A percentile compares a stretch with the other conserved stretches of the same genome.
phyloP scores from a whole-genome alignment of 2,113 vertebrate species.

The Callipepla californica region DNA sequence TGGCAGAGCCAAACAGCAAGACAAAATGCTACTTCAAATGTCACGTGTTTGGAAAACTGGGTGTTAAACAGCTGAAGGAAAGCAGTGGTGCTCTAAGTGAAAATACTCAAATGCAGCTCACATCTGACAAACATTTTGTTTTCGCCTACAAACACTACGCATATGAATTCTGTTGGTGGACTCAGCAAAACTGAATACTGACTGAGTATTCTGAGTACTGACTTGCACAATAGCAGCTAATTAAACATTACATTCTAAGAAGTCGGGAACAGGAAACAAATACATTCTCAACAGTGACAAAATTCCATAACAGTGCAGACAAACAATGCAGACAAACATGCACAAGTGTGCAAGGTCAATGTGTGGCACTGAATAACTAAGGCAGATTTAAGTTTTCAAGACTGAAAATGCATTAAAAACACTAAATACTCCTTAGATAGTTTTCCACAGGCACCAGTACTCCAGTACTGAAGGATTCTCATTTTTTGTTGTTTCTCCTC shows the following conservation, averaged over 20 bases:
- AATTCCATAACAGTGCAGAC: not conserved
- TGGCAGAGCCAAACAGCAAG: not conserved
- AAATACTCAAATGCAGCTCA: not conserved
- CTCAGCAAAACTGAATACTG: slow-evolving; percentile 36
- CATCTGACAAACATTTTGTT: not conserved
- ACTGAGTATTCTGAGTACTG: not conserved
- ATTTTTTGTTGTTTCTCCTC: not conserved
- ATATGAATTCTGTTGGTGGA: not conserved
- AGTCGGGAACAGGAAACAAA: slow-evolving; percentile 2
- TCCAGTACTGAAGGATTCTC: accelerated
- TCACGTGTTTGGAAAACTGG: not conserved
- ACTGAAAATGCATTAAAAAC: not conserved
- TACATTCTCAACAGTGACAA: accelerated
- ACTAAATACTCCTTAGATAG: not conserved
- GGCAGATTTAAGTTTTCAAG: not conserved
- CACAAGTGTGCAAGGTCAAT: not conserved
- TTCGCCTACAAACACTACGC: not conserved
- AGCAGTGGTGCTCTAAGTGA: not conserved
- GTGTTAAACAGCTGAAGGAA: not conserved
- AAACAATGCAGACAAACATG: not conserved
- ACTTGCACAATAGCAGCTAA: not conserved
- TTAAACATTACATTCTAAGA: not conserved
- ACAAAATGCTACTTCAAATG: not conserved
- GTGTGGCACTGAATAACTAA: not conserved
- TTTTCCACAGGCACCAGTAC: not conserved